A percentile compares a stretch with the other conserved stretches of the same genome.
Evolutionary conservation across 2,888 invertebrate species (phyloP).

Genomic region (Eristalinus sepulchralis): DNA sequence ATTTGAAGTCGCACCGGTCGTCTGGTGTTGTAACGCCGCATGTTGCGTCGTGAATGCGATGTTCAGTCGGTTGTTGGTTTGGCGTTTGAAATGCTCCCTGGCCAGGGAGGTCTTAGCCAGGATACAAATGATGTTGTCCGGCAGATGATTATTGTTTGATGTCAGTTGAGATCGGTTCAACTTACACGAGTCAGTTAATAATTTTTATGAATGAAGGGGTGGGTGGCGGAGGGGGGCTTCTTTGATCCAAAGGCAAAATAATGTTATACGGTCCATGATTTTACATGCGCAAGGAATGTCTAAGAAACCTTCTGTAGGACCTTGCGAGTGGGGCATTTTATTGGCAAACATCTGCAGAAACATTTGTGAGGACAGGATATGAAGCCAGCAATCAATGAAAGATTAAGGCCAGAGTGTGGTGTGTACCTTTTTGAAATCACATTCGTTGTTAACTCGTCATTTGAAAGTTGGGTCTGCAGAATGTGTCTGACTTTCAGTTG

Average conservation of each 20-base stretch:
- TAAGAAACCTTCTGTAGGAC: too few relatives aligned
- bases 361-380: too few relatives aligned
- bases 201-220: neutral
- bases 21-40: constrained; percentile 57
- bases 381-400: too few relatives aligned
- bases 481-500: too few relatives aligned
- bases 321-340: too few relatives aligned
- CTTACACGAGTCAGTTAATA: neutral
- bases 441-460: too few relatives aligned
- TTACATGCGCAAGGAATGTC: too few relatives aligned
- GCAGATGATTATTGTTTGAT: constrained; percentile 2
- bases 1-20: constrained; percentile 24
- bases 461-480: too few relatives aligned
- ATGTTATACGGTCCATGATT: neutral
- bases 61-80: constrained; percentile 42
- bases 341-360: too few relatives aligned
- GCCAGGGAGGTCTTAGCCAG: neutral
- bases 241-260: neutral
- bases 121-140: constrained; percentile 4
- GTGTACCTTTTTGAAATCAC: too few relatives aligned
- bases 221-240: too few relatives aligned
- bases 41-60: constrained; percentile 62
- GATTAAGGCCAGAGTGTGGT: too few relatives aligned
- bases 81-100: constrained; percentile 7
- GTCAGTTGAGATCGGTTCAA: neutral